phyloP scores from a whole-genome alignment of 2,113 vertebrate species.

The Campylorhamphus procurvoides region DNA sequence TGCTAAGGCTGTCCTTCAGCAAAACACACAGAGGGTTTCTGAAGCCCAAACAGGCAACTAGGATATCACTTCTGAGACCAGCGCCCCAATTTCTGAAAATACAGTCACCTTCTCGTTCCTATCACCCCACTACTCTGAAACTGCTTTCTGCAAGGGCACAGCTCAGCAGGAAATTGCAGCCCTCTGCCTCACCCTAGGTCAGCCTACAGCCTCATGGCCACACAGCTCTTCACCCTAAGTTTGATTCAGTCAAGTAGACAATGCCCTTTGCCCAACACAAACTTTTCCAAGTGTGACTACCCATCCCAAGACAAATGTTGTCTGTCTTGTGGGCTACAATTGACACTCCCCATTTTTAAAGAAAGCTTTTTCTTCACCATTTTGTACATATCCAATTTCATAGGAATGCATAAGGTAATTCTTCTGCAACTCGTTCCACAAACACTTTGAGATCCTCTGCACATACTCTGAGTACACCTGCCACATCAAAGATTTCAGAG shows the following conservation, averaged over 20 bases:
- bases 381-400: accelerated
- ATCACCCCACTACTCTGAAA: not conserved
- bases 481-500: not conserved
- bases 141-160: not conserved
- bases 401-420: not conserved
- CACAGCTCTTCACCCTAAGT: not conserved
- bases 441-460: not conserved
- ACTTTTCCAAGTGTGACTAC: not conserved
- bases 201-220: not conserved
- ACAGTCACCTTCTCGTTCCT: not conserved
- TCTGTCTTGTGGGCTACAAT: not conserved
- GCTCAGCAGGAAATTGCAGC: not conserved
- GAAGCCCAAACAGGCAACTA: not conserved
- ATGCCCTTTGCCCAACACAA: accelerated
- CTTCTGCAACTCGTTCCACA: not conserved
- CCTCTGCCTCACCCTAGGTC: not conserved
- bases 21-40: not conserved
- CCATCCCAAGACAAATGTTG: not conserved
- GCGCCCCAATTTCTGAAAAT: not conserved
- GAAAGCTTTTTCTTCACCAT: not conserved
- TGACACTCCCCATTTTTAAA: not conserved
- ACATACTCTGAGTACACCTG: accelerated
- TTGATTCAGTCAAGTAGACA: accelerated
- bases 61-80: not conserved
- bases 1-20: not conserved